Evolutionary conservation across 2,113 vertebrate species (phyloP).

Genomic region (Myocastor coypus): DNA sequence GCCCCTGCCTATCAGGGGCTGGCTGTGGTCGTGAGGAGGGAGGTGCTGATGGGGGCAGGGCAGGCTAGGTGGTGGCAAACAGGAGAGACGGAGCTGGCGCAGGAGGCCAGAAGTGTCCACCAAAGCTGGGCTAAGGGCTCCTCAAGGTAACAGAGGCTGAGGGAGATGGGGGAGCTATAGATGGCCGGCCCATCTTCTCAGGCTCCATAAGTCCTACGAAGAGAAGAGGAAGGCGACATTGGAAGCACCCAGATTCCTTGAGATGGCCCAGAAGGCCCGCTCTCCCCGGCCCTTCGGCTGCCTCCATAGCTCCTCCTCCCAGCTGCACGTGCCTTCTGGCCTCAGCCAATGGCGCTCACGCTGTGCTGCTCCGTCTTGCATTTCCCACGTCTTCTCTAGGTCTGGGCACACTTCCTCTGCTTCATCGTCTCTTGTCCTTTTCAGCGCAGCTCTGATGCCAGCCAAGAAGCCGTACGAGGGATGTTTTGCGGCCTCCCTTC

Average conservation of each 20-base stretch:
- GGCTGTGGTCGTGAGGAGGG: rapidly evolving
- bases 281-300: too few species aligned
- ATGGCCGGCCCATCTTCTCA: not conserved
- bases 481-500: too few species aligned
- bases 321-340: not conserved
- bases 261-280: not conserved
- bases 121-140: not conserved
- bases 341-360: not conserved
- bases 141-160: not conserved
- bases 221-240: not conserved
- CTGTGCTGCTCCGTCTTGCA: not conserved
- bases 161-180: not conserved
- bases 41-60: too few species aligned
- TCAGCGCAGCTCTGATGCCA: not conserved
- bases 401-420: not conserved
- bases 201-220: not conserved
- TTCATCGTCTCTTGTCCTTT: not conserved
- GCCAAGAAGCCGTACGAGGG: not conserved
- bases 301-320: not conserved
- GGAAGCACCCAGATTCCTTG: not conserved
- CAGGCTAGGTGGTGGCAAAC: not conserved
- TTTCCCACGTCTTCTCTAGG: not conserved
- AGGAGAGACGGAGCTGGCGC: not conserved
- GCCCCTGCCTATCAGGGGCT: not conserved
- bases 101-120: not conserved